These are phyloP conservation scores for Stramonita haemastoma DNA, from an alignment of 2,888 invertebrate genomes.

Conservation along the genomic window DNA sequence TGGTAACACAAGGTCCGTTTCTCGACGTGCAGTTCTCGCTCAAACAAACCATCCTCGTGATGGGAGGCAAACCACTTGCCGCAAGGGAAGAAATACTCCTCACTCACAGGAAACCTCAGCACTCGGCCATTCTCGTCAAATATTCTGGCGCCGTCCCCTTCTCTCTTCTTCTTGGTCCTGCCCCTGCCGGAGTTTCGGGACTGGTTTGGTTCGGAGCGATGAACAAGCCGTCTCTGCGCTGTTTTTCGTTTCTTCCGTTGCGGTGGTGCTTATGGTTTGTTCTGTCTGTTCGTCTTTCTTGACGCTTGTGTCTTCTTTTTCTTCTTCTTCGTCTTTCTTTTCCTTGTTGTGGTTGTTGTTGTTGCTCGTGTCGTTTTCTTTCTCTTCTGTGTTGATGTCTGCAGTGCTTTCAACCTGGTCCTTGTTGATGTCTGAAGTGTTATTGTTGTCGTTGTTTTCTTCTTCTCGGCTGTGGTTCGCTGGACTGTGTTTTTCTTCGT, in stretches of 20 bases:
- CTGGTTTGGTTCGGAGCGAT: neutral
- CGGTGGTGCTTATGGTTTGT: no score
- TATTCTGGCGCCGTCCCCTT: slow-evolving; percentile 44
- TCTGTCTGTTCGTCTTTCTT: neutral
- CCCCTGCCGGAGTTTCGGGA: slow-evolving; percentile 22
- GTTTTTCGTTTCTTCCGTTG: neutral
- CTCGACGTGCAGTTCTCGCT: slow-evolving; percentile 57
- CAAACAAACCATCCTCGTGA: slow-evolving; percentile 68
- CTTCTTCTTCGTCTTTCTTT: neutral
- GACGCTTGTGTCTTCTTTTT: neutral
- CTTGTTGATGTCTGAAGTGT: neutral
- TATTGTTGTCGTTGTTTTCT: neutral
- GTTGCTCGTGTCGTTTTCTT: neutral
- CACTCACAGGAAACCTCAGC: slow-evolving; percentile 57
- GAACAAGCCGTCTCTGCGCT: neutral
- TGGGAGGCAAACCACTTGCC: slow-evolving; percentile 70
- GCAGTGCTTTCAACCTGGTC: neutral
- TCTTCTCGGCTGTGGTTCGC: slow-evolving; percentile 37
- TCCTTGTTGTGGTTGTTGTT: neutral
- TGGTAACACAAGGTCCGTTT: slow-evolving; percentile 48
- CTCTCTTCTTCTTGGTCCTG: slow-evolving; percentile 12
- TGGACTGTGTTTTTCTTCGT: slow-evolving; percentile 15
- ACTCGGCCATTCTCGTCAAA: slow-evolving; percentile 48
- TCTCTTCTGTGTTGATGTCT: neutral
- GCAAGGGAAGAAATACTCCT: slow-evolving; percentile 69